Evolutionary conservation across 1,140 invertebrate species (phyloP), one percentile per base, ranked within the genome.

Genomic region (Drosophila tristis): DNA sequence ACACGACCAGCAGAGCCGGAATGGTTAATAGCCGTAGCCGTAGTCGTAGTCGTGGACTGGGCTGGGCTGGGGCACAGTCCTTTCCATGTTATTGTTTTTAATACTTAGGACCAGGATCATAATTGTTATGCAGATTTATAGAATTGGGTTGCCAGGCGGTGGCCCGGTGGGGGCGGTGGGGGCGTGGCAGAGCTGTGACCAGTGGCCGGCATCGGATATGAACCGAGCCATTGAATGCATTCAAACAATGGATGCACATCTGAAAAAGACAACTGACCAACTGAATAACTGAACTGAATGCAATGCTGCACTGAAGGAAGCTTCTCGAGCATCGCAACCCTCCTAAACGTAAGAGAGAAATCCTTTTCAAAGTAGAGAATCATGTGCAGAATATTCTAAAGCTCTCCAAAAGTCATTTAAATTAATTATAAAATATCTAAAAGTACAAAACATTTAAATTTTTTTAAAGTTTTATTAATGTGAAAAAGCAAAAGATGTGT

Each of bases 81-180:
- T 43, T 2, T 29, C 23, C 29, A 59, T 62, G 70, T 78, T 87
- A 81, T 86, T 75, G 82, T 81, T 86, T 82, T 82, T 72, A 87
- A 78, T 78, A 65, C 65, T 74, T 75, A 78, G 23, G n/a, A 75
- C 73, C 73, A 80, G 73, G 67, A 81, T 78, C 79, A 82, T 87
- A 89, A 87, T 87, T 87, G 78, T 89, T 89, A 87, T 87, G 84
- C 66, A 87, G 79, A 87, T 87, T 87, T 79, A 87, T 82, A 78
- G 71, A 87, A 78, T 72, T 75, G 74, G 78, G 65, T 62, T 76
- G 77, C 50, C 80, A 84, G 44, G 61, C 57, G 23, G 35, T 39
- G 35, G 20, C 0, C 20, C 20, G 20, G 0, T 20, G 20, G 20
- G 20, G 20, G 1, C 20, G 1, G 20, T 2, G 1, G 20, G 35